phyloP scores from a whole-genome alignment of 2,888 invertebrate genomes.

The Archips xylosteana region DNA sequence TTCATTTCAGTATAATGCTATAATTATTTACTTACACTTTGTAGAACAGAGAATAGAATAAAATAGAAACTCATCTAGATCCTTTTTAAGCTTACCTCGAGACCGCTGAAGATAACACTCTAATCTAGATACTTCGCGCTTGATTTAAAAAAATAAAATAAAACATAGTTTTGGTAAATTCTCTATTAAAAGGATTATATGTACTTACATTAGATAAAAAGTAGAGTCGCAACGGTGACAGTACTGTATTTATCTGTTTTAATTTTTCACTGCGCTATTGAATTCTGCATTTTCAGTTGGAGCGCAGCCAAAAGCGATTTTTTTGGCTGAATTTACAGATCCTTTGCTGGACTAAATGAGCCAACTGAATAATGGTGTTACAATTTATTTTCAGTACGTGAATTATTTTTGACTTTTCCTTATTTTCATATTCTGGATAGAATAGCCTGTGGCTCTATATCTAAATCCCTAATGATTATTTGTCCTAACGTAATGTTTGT shows the following conservation, averaged over 20 bases:
- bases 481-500: no score
- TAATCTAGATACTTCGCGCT: no score
- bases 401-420: background rate
- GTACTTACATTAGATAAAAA: conserved; percentile 23
- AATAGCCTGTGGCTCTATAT: no score
- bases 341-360: conserved; percentile 36
- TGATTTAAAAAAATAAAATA: no score
- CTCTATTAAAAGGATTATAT: conserved; percentile 1
- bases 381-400: conserved; percentile 19
- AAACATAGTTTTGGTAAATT: background rate
- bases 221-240: conserved; percentile 24
- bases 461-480: no score
- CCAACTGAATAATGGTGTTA: conserved; percentile 27
- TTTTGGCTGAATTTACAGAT: conserved; percentile 35
- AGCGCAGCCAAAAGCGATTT: conserved; percentile 32
- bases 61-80: no score
- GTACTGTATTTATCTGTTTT: conserved; percentile 41
- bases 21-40: no score
- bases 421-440: no score
- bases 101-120: no score
- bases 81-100: no score
- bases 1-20: no score
- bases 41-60: no score
- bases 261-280: conserved; percentile 42
- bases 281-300: conserved; percentile 42